Evolutionary conservation across 2,113 vertebrate species (phyloP).

Genomic region (Gymnorhina tibicen): DNA sequence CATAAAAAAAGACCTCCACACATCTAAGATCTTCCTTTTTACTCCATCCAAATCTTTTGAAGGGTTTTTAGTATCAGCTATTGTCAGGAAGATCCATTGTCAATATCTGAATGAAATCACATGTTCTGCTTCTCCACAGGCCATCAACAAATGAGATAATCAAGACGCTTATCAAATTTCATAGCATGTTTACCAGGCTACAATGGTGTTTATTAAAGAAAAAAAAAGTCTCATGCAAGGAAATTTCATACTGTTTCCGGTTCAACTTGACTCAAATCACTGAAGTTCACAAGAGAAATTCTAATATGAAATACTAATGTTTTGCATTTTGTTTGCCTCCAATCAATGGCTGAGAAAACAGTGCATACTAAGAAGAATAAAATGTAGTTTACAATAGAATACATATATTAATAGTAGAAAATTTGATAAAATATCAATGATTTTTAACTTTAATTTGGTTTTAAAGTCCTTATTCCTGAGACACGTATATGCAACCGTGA

Average conservation of each 20-base stretch:
- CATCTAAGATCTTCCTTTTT: neutral
- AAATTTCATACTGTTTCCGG: neutral
- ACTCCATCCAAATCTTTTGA: neutral
- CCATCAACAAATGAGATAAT: neutral
- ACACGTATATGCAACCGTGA: neutral
- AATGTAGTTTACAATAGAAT: neutral
- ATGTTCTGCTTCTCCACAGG: neutral
- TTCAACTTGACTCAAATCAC: neutral
- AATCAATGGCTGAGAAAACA: neutral
- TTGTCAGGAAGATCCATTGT: neutral
- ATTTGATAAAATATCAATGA: neutral
- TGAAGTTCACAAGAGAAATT: neutral
- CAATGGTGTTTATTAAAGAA: neutral
- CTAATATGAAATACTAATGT: neutral
- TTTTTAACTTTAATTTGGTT: neutral
- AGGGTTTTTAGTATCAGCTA: neutral
- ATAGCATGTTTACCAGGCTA: neutral
- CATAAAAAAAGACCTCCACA: neutral
- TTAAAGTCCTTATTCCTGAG: neutral
- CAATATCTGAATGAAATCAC: neutral
- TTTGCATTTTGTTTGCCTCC: neutral
- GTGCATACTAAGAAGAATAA: neutral
- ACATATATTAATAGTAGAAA: neutral
- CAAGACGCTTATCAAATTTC: neutral
- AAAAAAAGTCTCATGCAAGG: neutral